These are phyloP conservation scores for Cyprinodon variegatus DNA, from an alignment of 2,113 vertebrate genomes.

Conservation along the genomic window DNA sequence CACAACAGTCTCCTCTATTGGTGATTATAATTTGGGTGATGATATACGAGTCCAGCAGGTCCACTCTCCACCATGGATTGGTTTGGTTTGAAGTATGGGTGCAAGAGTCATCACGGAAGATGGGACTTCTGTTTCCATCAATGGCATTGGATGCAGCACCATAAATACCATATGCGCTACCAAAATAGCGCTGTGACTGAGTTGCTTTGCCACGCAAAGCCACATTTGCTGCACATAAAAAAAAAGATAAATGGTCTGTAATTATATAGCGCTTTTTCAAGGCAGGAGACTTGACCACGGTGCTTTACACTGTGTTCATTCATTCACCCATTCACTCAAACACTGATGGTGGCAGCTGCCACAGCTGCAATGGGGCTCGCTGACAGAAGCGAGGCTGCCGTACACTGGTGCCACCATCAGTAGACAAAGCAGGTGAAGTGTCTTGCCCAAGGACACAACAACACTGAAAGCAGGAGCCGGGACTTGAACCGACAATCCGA, in stretches of 20 bases:
- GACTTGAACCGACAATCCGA: no score
- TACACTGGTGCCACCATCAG: no score
- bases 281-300: no score
- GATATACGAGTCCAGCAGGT: slow-evolving; percentile 45
- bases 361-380: no score
- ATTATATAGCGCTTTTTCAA: no score
- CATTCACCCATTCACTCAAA: no score
- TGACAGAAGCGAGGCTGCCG: no score
- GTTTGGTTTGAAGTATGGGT: accelerated
- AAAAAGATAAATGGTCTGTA: not conserved
- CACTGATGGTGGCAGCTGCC: no score
- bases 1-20: slow-evolving; percentile 49
- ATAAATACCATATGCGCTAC: accelerated
- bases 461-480: no score
- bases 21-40: slow-evolving; percentile 41
- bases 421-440: no score
- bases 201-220: slow-evolving; percentile 55
- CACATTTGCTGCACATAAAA: slow-evolving; percentile 38
- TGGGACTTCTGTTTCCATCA: slow-evolving; percentile 23
- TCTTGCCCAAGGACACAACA: no score
- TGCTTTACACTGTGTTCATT: no score
- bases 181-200: accelerated
- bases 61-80: slow-evolving; percentile 56
- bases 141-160: slow-evolving; percentile 24
- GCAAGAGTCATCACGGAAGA: accelerated